Base-by-base conservation (phyloP, 2,113 vertebrate species). In the Oreocharis arfaki region DNA sequence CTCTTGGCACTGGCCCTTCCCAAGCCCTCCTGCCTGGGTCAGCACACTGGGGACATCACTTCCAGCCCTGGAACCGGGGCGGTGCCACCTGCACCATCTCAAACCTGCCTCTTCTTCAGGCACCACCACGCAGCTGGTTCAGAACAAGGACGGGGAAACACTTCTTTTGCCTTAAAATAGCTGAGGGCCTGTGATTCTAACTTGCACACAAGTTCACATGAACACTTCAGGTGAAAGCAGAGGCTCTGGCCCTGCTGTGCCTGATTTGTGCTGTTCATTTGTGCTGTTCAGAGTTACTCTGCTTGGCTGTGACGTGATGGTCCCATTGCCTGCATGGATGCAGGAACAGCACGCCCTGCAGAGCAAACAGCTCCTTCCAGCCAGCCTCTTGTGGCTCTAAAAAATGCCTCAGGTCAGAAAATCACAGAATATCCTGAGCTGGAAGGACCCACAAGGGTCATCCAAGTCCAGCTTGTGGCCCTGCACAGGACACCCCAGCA, bases 271-370 rank as follows among this genome's bases (percentile, higher is more conserved):
- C 9, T 35, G 74, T 3, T 55, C 33, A 16, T 0, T n/a, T n/a
- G n/a, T n/a, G n/a, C n/a, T n/a, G n/a, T n/a, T 73, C 39, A 21
- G 12, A 28, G 32, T 19, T 2, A 2, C 16, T 26, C 56, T 24
- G 39, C 80, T 2, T 4, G 39, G 2, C 44, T 9, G 23, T 4
- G 73, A 3, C 0, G 6, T 8, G 10, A 5, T 5, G 47, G 5
- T 41, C 12, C 33, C 1, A 6, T 5, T 47, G 24, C 65, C 35
- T 75, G 42, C 60, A 9, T 1, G 60, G 42, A 30, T 30, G n/a
- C 50, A 55, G 42, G 11, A 41, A 1, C 73, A n/a, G 4, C 2
- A 11, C 1, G 1, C 11, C 15, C 15, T 2, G 13, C 64, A 50
- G 41, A 55, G 75, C 57, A 44, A 59, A 50, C 22, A 1, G 11